A percentile compares a stretch with the other conserved stretches of the same genome.
These are phyloP conservation scores for Heteromormyrus szaboi DNA, from an alignment of 2,797 vertebrate species.

Conservation along the genomic window DNA sequence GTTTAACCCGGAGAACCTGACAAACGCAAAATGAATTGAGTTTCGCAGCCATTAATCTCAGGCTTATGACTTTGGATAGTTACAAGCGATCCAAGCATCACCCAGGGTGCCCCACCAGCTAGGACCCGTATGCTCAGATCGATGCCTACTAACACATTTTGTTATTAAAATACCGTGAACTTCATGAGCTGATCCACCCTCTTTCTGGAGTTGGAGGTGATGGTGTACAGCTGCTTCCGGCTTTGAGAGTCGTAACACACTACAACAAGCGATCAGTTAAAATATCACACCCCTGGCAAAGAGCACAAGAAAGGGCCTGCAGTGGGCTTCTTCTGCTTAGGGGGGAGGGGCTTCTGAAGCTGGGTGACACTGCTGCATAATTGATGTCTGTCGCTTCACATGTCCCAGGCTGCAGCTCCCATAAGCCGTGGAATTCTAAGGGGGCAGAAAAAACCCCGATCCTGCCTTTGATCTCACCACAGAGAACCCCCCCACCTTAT, in stretches of 20 bases:
- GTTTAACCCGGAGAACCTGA: not conserved
- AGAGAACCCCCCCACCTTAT: not conserved
- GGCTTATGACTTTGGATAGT: not conserved
- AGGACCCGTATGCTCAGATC: not conserved
- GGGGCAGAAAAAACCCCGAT: not conserved
- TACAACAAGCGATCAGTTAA: not conserved
- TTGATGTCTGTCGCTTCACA: conserved; percentile 41
- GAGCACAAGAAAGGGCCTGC: not conserved
- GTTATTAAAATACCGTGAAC: not conserved
- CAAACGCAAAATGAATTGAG: not conserved
- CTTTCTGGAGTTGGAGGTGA: no score
- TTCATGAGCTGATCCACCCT: not conserved
- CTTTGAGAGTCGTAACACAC: not conserved
- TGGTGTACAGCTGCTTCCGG: not conserved
- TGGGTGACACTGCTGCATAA: conserved; percentile 40
- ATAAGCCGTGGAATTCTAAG: conserved; percentile 33
- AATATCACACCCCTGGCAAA: not conserved
- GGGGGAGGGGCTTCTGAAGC: not conserved
- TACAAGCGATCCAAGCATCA: no score
- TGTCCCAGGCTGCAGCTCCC: conserved; percentile 25
- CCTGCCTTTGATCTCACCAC: conserved; percentile 16
- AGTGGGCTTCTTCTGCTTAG: not conserved
- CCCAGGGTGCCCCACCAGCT: not conserved
- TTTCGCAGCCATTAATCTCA: not conserved
- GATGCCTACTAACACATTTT: not conserved